Base-by-base conservation (phyloP, 1,140 invertebrate genomes). In the Bombus cullumanus region DNA sequence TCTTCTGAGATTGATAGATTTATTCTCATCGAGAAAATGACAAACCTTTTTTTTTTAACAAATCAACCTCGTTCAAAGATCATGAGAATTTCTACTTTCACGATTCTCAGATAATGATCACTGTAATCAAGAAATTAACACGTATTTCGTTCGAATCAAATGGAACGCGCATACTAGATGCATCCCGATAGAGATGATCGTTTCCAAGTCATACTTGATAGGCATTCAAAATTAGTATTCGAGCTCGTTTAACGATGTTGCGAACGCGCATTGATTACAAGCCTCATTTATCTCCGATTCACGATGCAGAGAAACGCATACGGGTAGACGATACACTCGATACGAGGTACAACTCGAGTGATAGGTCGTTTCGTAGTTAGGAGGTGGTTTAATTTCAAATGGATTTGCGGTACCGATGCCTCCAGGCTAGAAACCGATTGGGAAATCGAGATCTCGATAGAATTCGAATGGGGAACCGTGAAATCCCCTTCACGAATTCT, bases 331-430 rank as follows among this genome's bases (percentile, higher is more conserved):
- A 34, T 62, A 53, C 75, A 62, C 34, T 47, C 34, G 47, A 53
- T 18, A n/a, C 53, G 37, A 25, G 53, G 69, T 73, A 28, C 18
- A 22, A 8, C 12, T 6, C 9, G 39, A 22, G 22, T 10, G 71
- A 77, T 83, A 77, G 74, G 62, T 77, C 74, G 81, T 77, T 69
- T 69, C 73, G 74, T 77, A 77, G 81, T 83, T 83, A 77, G 64
- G 10, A 59, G 81, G 41, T 18, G 69, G 59, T 89, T 89, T 66
- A 89, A 83, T 80, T 88, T 89, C 59, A 73, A 73, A 85, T 80
- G 68, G 76, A 84, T 84, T 78, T 68, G 75, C 47, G 28, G 5
- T 62, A 37, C 15, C 31, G 5, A n/a, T 31, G 53, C 37, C 80
- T 43, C 37, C 13, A 28, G 72, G 73, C 43, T 83, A 62, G 2